Evolutionary conservation across 2,888 invertebrate genomes (phyloP), one percentile per base, ranked within the genome.

Genomic region (Toxonevra muliebris): DNA sequence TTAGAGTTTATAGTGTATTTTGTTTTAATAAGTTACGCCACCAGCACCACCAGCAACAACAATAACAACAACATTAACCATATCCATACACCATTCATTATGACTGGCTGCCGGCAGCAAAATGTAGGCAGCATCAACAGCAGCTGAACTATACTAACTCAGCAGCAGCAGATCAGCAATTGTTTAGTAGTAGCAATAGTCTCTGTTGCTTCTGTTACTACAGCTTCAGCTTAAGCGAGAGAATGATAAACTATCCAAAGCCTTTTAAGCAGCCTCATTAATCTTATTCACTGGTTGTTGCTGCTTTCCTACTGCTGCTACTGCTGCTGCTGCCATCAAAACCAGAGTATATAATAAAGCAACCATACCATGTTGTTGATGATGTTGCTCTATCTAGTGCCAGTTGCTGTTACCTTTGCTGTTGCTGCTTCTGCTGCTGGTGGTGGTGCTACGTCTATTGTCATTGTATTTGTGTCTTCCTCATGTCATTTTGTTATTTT

Each of bases 231-330:
- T 72, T 69, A 71, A 68, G 74, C 73, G 74, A 74, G 72, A 76
- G 73, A 74, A 74, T 82, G 81, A 82, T 82, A 81, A 82, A 82
- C 81, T 80, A 80, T 69, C 80, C 79, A 75, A 77, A 82, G 79
- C 80, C 77, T 80, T 80, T 80, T 80, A 81, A 82, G 79, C 80
- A 81, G 81, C 79, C 79, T 82, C 82, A 82, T 82, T 82, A 82
- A 82, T 82, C 81, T 82, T 82, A 78, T 78, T 81, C 82, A 81
- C 75, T 75, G 76, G 77, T 75, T 73, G 77, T 74, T 76, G 74
- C 73, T 65, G 45, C 48, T 70, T n/a, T n/a, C 43, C 43, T 59
- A 60, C 42, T 59, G 57, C 52, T 55, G 54, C 43, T 64, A 57
- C 19, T 53, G 54, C 58, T 66, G 40, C n/a, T 43, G 52, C 57